Evolutionary conservation across 2,888 invertebrate genomes (phyloP).

Genomic region (Monoplex corrugatus): DNA sequence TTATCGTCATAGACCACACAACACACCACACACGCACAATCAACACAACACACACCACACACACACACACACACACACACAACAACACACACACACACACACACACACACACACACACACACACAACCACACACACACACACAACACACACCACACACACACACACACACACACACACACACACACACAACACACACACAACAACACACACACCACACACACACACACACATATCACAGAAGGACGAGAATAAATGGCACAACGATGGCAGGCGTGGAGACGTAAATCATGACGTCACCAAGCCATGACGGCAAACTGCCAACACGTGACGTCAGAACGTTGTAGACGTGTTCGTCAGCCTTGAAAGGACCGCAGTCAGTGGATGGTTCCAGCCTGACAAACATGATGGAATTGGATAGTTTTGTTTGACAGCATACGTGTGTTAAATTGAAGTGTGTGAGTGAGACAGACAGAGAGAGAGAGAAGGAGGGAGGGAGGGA

Average conservation of each 20-base stretch:
- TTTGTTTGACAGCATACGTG: background rate
- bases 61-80: no score
- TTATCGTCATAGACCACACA: no score
- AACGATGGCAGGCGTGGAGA: conserved; percentile 67
- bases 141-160: no score
- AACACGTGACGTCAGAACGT: conserved; percentile 62
- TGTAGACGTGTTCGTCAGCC: conserved; percentile 60
- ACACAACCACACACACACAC: no score
- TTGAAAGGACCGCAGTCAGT: conserved; percentile 72
- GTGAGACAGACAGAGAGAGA: background rate
- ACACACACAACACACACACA: no score
- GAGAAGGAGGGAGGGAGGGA: background rate
- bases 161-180: no score
- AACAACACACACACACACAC: no score
- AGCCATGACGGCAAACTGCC: conserved; percentile 67
- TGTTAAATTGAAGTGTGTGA: background rate
- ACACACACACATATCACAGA: conserved; percentile 58
- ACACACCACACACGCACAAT: no score
- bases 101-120: no score
- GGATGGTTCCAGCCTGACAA: conserved; percentile 68
- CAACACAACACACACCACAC: no score
- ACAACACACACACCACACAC: background rate
- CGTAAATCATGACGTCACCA: conserved; percentile 60
- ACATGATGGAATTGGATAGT: background rate
- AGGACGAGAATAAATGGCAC: conserved; percentile 69